Conservation (phyloP, 2,113 vertebrate genomes). For the Dinomys branickii region DNA sequence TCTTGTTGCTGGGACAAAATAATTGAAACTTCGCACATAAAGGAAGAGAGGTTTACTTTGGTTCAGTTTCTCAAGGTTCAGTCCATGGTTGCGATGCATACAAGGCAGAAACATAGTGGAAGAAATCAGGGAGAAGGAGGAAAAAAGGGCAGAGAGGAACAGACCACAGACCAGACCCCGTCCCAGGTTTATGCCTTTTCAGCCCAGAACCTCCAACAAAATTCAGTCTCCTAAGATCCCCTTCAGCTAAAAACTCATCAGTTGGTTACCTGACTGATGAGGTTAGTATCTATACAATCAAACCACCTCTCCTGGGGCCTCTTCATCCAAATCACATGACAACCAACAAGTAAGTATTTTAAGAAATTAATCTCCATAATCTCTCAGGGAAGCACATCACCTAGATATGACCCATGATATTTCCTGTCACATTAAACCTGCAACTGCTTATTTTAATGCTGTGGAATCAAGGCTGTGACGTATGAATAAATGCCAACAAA, state of each 20-base stretch:
- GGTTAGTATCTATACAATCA: background rate
- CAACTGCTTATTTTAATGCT: background rate
- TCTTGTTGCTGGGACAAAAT: background rate
- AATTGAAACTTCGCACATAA: background rate
- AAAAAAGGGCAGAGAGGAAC: background rate
- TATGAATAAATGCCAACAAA: too few species aligned
- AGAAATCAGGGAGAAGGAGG: background rate
- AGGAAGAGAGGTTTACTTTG: background rate
- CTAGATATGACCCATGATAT: too few species aligned
- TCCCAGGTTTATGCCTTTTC: background rate
- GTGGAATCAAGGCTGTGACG: accelerated
- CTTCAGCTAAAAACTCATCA: background rate
- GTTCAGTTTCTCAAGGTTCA: background rate
- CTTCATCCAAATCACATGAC: background rate
- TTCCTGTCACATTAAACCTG: background rate
- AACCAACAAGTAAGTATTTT: background rate
- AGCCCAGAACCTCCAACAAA: background rate
- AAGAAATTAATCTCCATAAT: accelerated
- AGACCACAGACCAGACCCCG: background rate
- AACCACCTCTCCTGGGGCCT: background rate
- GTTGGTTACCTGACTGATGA: background rate
- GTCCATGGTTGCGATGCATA: background rate
- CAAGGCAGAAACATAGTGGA: background rate
- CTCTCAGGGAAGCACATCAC: accelerated
- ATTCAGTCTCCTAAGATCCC: background rate